A percentile compares a stretch with the other conserved stretches of the same genome.
These are phyloP conservation scores for Rhynchomys soricoides DNA, from an alignment of 2,113 vertebrate species.

Conservation along the genomic window DNA sequence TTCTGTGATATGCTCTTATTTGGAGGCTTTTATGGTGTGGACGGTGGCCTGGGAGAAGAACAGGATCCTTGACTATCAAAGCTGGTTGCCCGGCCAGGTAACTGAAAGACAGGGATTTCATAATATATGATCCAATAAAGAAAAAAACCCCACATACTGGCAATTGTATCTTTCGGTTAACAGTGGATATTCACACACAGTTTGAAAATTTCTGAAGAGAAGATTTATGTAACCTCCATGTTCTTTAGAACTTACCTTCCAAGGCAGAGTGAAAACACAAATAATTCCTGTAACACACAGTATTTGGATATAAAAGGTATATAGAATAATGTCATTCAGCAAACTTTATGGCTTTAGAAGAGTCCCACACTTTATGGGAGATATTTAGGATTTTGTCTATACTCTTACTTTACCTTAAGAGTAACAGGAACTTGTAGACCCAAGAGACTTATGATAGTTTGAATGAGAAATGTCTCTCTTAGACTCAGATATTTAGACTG, in stretches of 20 bases:
- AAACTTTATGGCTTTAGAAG: background rate
- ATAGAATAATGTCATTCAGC: background rate
- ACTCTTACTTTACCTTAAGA: background rate
- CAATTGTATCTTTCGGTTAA: background rate
- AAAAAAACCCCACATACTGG: background rate
- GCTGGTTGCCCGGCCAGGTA: slow-evolving; percentile 95
- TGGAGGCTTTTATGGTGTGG: slow-evolving; percentile 87
- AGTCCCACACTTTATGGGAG: background rate
- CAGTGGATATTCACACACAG: background rate
- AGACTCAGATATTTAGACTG: background rate
- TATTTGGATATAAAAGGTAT: background rate
- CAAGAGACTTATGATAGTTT: background rate
- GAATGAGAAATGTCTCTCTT: background rate
- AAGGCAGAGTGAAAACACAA: background rate
- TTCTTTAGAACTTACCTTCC: background rate
- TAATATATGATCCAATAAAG: background rate
- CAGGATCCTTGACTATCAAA: slow-evolving; percentile 99
- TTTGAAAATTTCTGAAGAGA: background rate
- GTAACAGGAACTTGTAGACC: background rate
- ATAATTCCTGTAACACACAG: background rate
- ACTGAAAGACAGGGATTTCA: slow-evolving; percentile 88
- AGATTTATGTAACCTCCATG: background rate
- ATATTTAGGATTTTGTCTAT: background rate
- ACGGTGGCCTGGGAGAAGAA: slow-evolving; percentile 94
- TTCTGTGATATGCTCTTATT: background rate